Percentiles rank a stretch among this genome's conserved stretches.
Evolutionary conservation across 2,888 invertebrate genomes (phyloP).

Genomic region (Creontiades dilutus): DNA sequence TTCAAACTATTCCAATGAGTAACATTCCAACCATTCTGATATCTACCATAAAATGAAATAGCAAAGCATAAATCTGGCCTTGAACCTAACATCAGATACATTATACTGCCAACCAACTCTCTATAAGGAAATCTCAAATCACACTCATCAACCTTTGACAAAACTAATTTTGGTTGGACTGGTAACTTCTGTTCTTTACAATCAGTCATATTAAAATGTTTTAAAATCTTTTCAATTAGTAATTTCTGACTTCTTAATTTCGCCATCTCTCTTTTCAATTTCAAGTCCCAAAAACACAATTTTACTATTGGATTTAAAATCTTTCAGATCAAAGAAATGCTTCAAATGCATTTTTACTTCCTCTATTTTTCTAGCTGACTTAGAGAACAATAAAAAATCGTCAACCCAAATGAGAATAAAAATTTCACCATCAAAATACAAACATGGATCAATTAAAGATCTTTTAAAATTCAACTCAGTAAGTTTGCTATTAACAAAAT

Average conservation of each 20-base stretch:
- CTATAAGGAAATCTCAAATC: neutral
- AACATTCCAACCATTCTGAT: too few species aligned
- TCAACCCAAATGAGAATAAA: too few species aligned
- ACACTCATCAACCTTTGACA: neutral
- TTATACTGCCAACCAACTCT: neutral
- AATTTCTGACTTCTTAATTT: neutral
- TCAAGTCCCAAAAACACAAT: neutral
- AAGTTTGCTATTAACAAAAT: too few species aligned
- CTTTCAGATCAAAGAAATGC: neutral
- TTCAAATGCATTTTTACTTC: neutral
- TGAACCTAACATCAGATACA: too few species aligned
- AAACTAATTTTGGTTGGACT: neutral
- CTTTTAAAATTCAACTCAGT: too few species aligned
- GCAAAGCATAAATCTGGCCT: too few species aligned
- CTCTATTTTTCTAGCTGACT: neutral
- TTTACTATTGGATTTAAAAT: neutral
- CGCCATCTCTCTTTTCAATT: neutral
- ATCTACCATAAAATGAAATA: too few species aligned
- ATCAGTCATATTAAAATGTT: neutral
- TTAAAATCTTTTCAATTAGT: neutral
- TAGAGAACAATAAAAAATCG: neutral
- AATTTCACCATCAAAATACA: too few species aligned
- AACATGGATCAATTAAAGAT: too few species aligned
- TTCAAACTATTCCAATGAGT: too few species aligned
- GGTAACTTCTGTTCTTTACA: neutral